Evolutionary conservation across 2,113 vertebrate genomes (phyloP), one percentile per base, ranked within the genome.

Genomic region (Antechinus stuartii): DNA sequence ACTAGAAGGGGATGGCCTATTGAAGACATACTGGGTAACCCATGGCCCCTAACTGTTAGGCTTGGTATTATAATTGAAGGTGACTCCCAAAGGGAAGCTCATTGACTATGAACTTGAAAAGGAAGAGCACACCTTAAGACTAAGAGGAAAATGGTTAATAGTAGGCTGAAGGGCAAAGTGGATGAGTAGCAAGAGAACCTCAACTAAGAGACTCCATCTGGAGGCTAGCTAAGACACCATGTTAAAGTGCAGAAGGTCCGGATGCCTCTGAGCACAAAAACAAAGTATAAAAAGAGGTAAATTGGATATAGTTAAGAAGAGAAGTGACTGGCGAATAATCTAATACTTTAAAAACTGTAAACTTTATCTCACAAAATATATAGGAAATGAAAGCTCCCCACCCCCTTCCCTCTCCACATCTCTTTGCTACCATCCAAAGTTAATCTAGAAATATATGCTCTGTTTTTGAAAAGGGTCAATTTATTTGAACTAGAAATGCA

Each of bases 81-180:
- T 23, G 42, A 50, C 91, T 96, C 95, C 91, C 94, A 61, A 42
- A 84, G 92, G 96, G 93, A 90, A 95, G 46, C 50, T 90, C 61
- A 84, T 11, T 42, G 92, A 94, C 14, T 0, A 49, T 96, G 96
- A 96, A 92, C 93, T 95, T 92, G 94, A 95, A 57, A 50, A 50
- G 61, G 95, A 95, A 92, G 35, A n/a, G 24, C 93, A 94, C 54
- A 93, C 54, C 95, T 93, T 56, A 68, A 96, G n/a, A 95, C 90
- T 89, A 46, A 52, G 95, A 93, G 90, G 93, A 90, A 94, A 94
- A 95, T 42, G 89, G 61, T 91, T 96, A 97, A 95, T 42, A 97
- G 57, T 54, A 95, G 61, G 68, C 92, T 95, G 90, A 98, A 96
- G 93, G 92, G 95, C 90, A 94, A 96, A 97, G 68, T 84, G n/a